phyloP scores from a whole-genome alignment of 2,888 invertebrate genomes.

The Sisyra terminalis region DNA sequence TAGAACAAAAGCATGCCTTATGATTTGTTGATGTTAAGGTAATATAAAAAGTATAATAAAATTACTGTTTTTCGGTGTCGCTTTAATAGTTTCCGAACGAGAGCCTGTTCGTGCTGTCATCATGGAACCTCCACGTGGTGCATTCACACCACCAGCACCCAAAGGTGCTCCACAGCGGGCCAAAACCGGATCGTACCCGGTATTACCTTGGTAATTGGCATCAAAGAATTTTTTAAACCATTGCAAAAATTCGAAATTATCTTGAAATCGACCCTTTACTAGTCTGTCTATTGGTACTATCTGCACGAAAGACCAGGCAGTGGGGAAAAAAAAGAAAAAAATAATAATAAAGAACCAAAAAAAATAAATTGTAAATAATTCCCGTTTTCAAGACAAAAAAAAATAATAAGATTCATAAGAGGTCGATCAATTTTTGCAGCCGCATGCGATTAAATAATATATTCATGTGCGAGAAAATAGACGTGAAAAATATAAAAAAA shows the following conservation, averaged over 20 bases:
- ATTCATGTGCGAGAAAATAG: constrained; percentile 8
- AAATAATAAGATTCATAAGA: neutral
- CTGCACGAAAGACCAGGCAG: constrained; percentile 35
- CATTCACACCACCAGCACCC: constrained; percentile 55
- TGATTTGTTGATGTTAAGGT: constrained; percentile 1
- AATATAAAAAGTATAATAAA: constrained; percentile 1
- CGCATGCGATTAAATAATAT: neutral
- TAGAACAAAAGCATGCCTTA: constrained; percentile 6
- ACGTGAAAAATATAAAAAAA: constrained; percentile 9
- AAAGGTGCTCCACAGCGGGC: constrained; percentile 74
- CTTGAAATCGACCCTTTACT: constrained; percentile 97
- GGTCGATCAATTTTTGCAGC: too few species aligned
- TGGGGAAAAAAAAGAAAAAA: constrained; percentile 17
- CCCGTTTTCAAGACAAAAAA: neutral
- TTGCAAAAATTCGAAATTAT: constrained; percentile 99
- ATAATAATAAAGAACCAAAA: constrained; percentile 8
- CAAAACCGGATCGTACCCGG: constrained; percentile 80
- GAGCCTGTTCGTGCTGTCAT: constrained; percentile 25
- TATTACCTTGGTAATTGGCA: constrained; percentile 84
- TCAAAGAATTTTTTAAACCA: constrained; percentile 99
- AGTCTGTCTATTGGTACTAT: constrained; percentile 86
- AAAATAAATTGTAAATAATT: neutral
- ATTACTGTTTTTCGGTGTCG: constrained; percentile 33
- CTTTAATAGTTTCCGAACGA: constrained; percentile 26
- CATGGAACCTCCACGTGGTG: constrained; percentile 33